These are phyloP conservation scores for Archilochus colubris DNA, from an alignment of 2,113 vertebrate genomes.

Conservation along the genomic window DNA sequence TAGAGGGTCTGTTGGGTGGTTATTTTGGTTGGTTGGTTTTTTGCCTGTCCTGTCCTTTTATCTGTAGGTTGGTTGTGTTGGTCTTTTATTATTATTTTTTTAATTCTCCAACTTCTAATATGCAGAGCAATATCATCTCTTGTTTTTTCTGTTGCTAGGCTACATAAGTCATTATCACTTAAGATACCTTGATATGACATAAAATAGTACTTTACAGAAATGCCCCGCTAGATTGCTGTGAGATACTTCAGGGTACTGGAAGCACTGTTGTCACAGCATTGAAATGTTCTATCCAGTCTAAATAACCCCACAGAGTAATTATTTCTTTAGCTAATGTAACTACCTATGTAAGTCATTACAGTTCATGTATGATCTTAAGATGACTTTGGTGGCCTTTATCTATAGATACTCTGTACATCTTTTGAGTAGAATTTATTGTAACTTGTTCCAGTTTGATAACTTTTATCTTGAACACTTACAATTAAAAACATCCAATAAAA, in stretches of 20 bases:
- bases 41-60: background rate
- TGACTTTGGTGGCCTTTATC: background rate
- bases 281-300: background rate
- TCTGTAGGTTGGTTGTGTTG: background rate
- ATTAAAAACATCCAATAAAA: background rate
- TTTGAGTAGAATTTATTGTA: background rate
- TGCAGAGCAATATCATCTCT: background rate
- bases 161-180: background rate
- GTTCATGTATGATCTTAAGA: background rate
- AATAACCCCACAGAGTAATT: background rate
- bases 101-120: background rate
- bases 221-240: background rate
- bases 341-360: background rate
- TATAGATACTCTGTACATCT: background rate
- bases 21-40: no score
- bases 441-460: background rate
- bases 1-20: no score
- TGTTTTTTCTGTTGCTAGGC: constrained; percentile 26
- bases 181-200: background rate
- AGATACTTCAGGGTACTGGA: background rate
- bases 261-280: background rate
- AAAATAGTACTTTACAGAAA: background rate
- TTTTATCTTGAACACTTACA: background rate
- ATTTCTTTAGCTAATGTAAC: background rate
- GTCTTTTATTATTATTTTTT: no score